Base-by-base conservation (phyloP, 2,888 invertebrate genomes). In the Ornithoptera priamus region DNA sequence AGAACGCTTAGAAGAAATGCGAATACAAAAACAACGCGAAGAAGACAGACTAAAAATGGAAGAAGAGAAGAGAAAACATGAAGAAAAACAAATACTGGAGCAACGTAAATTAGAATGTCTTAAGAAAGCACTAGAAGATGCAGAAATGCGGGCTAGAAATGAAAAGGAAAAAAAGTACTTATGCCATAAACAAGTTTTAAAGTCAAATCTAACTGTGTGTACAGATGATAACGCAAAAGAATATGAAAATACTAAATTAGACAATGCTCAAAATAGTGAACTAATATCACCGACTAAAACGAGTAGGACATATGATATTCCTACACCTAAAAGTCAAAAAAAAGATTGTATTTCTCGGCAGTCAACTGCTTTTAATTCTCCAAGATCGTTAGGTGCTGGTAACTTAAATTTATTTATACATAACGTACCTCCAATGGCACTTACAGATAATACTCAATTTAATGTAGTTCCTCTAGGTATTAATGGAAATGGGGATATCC, bases 1-100 rank as follows among this genome's bases (percentile, higher is more conserved):
- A 85, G 98, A 98, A 84, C 93, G 94, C 75, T 93, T 96, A 74
- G 97, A 97, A 85, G 97, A 98, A 80, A 93, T 95, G 73, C 93
- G 97, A 72, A 93, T 98, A 72, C 94, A 94, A 74, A 93, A 94
- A 60, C 97, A 98, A 81, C 94, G 95, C 79, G 95, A 95, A 86
- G 88, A 94, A 72, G 95, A 97, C 77, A 93, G 94, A 70, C 89
- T 94, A 76, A 94, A 95, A 72, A 86, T 96, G 74, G 96, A 97
- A 79, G 93, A 95, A 74, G 98, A 98, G 82, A 94, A 95, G 72
- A 93, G 93, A 67, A 87, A 93, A 74, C 85, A 93, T 20, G 92
- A 94, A 78, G 96, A 96, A 77, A 96, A 95, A 76, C 94, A 96
- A 87, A 94, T 95, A 73, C 92, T 94, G 58, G 96, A 97, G 80